phyloP scores from a whole-genome alignment of 2,113 vertebrate species.

The Zingel zingel region DNA sequence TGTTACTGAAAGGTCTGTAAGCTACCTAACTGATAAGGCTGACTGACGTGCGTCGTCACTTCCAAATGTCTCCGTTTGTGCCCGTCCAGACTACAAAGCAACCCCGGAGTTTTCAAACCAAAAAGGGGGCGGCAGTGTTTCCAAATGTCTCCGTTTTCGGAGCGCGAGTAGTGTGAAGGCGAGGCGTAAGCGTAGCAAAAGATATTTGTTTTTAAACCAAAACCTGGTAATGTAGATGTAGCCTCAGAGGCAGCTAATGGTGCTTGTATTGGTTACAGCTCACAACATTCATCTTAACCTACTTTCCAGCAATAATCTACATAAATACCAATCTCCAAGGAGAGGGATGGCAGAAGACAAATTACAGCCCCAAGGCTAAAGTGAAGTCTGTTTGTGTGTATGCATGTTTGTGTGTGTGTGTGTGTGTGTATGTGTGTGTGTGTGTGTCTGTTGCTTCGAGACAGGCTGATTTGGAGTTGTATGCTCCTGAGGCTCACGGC shows the following conservation, averaged over 20 bases:
- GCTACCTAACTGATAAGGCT: no score
- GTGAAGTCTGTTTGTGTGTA: conserved; percentile 27
- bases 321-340: conserved; percentile 72
- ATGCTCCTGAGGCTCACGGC: conserved; percentile 11
- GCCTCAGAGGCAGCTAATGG: conserved; percentile 44
- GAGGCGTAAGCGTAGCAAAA: no score
- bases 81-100: no score
- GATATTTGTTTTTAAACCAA: no score
- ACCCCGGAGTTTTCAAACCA: no score
- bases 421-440: neutral
- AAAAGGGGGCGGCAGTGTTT: no score
- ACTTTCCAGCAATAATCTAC: conserved; percentile 81
- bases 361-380: conserved; percentile 67
- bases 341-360: conserved; percentile 72
- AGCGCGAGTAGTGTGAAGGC: no score
- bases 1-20: no score
- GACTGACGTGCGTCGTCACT: no score
- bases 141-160: no score
- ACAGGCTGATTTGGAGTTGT: conserved; percentile 13
- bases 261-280: conserved; percentile 13
- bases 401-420: conserved; percentile 24
- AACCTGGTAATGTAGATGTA: no score
- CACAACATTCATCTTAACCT: conserved; percentile 79
- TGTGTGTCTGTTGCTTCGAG: conserved; percentile 23
- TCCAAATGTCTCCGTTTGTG: no score